Conservation (phyloP, 1,140 invertebrate genomes). For the Adelges cooleyi region DNA sequence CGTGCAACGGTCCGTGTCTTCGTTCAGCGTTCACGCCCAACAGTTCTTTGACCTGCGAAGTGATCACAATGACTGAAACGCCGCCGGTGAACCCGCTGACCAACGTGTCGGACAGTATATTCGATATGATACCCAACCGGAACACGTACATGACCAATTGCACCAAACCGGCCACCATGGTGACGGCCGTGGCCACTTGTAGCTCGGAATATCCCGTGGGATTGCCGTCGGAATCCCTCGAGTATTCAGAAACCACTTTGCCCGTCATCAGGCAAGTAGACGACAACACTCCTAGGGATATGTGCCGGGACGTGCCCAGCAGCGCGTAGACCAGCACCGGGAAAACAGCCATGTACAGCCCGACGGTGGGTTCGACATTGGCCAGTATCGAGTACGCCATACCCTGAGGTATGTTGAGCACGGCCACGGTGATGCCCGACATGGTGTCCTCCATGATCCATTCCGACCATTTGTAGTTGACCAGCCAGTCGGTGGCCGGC, state of each 20-base stretch:
- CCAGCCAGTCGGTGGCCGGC: slow-evolving; percentile 4
- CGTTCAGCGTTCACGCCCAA: slow-evolving; percentile 57
- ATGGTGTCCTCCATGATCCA: slow-evolving; percentile 41
- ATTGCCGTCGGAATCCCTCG: slow-evolving; percentile 48
- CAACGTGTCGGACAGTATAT: slow-evolving; percentile 75
- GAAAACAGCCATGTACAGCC: slow-evolving; percentile 75
- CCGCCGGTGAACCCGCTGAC: slow-evolving; percentile 85
- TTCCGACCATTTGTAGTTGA: slow-evolving; percentile 33
- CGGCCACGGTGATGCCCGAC: slow-evolving; percentile 54
- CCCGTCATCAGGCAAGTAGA: slow-evolving; percentile 79
- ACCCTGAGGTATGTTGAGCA: slow-evolving; percentile 73
- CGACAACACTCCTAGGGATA: slow-evolving; percentile 78
- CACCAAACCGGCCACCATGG: slow-evolving; percentile 52
- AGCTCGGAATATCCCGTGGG: slow-evolving; percentile 39
- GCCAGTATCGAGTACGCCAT: slow-evolving; percentile 71
- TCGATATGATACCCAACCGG: slow-evolving; percentile 67
- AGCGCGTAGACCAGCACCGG: slow-evolving; percentile 65
- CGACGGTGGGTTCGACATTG: slow-evolving; percentile 59
- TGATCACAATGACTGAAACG: slow-evolving; percentile 78
- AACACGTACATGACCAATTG: slow-evolving; percentile 70
- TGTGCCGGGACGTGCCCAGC: slow-evolving; percentile 65
- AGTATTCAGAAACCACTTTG: slow-evolving; percentile 48
- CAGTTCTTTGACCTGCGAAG: slow-evolving; percentile 78
- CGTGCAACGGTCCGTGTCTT: slow-evolving; percentile 57
- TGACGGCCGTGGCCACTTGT: slow-evolving; percentile 54